Evolutionary conservation across 2,797 vertebrate genomes (phyloP).

Genomic region (Brachymystax lenok): DNA sequence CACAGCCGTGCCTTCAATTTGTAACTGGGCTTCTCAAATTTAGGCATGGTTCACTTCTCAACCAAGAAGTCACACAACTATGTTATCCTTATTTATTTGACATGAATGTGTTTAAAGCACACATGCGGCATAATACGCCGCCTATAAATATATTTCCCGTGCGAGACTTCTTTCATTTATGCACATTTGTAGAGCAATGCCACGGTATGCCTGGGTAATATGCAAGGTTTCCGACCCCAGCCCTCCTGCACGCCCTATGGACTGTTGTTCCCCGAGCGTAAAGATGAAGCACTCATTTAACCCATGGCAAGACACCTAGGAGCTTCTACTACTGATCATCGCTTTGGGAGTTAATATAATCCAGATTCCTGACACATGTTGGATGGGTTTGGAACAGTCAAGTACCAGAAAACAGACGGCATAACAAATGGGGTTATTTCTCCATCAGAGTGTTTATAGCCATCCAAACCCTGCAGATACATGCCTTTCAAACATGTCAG

Average conservation of each 20-base stretch:
- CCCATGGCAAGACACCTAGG: conserved; percentile 28
- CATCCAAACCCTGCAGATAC: conserved; percentile 67
- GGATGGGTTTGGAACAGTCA: conserved; percentile 39
- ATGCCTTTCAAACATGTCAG: conserved; percentile 77
- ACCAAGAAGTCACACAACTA: conserved; percentile 54
- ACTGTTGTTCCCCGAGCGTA: conserved; percentile 8
- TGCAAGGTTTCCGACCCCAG: conserved; percentile 41
- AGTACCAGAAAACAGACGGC: conserved; percentile 48
- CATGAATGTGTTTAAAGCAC: conserved; percentile 51
- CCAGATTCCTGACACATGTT: conserved; percentile 49
- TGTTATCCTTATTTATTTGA: conserved; percentile 56
- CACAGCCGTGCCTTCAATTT: conserved; percentile 46
- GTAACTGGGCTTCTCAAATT: conserved; percentile 46
- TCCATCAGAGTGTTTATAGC: conserved; percentile 65
- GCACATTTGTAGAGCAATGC: conserved; percentile 34
- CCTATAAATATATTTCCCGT: conserved; percentile 44
- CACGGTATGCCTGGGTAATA: conserved; percentile 41
- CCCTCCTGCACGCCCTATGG: conserved; percentile 8
- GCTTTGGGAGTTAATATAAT: conserved; percentile 16
- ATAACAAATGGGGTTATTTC: conserved; percentile 60
- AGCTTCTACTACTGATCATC: neutral
- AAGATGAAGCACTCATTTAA: neutral
- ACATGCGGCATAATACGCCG: conserved; percentile 46
- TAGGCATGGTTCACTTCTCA: conserved; percentile 48
- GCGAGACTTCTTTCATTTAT: conserved; percentile 31